Base-by-base conservation (phyloP, 1,140 invertebrate genomes). In the Drosophila triauraria region DNA sequence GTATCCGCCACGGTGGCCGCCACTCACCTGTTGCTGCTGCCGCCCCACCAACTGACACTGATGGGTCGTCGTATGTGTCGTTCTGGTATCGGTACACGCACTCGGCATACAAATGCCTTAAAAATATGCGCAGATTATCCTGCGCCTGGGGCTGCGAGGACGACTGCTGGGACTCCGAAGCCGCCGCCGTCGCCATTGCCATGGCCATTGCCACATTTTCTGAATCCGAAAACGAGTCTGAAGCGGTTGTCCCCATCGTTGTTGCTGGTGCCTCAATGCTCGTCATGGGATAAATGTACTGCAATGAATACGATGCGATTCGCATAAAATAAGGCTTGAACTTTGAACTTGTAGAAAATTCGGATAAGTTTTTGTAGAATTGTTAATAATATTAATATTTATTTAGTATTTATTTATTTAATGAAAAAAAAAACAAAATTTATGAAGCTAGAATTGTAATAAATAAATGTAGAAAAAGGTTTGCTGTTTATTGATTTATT, bases 61-160 rank as follows among this genome's bases (percentile, higher is more conserved):
- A 68, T 44, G 57, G 40, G 43, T 50, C 59, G 59, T 71, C 63
- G 42, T 53, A 44, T 50, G 84, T 71, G 51, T 69, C 64, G 42
- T 91, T 92, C 61, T 83, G 62, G 74, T 91, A 83, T 42, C 91
- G 81, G 40, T 81, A 63, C 30, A 83, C 70, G 70, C 91, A 92
- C 59, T 92, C 80, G 46, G 77, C 58, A 80, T 88, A 92, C 54
- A 92, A 80, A 82, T 91, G 82, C 44, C 51, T 64, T 12, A 92
- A 53, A 64, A 92, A 92, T 64, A 68, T 59, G 65, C 72, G 80
- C 40, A 88, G 70, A 78, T 84, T 78, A 61, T 88, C 81, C 78
- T 85, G 65, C 58, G 64, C 51, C 56, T 78, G 68, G 15, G 59
- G 40, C 44, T 27, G 57, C 2, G 58, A 27, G 62, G 44, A 46